phyloP scores from a whole-genome alignment of 2,113 vertebrate genomes.

The Hylia prasina region DNA sequence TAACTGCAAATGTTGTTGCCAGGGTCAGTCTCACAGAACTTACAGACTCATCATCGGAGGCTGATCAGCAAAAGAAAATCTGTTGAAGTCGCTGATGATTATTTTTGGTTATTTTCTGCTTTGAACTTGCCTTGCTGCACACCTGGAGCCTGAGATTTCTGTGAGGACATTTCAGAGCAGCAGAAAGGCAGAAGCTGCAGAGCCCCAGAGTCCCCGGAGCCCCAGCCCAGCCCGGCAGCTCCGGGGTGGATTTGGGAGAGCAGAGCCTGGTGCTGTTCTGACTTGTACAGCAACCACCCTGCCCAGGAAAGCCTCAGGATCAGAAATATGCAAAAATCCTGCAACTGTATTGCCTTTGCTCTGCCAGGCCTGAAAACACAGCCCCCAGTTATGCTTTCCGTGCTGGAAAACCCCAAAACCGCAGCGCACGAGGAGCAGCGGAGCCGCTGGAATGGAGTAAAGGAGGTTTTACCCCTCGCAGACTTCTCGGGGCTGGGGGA shows the following conservation, averaged over 20 bases:
- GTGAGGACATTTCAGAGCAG: neutral
- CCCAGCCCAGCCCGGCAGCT: neutral
- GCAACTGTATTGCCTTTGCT: neutral
- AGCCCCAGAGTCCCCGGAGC: neutral
- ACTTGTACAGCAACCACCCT: neutral
- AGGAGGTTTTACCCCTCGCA: neutral
- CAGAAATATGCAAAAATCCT: neutral
- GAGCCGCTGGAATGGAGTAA: neutral
- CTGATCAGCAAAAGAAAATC: neutral
- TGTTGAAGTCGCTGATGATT: neutral
- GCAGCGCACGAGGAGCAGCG: neutral
- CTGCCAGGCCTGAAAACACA: slow-evolving; percentile 9
- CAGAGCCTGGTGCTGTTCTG: neutral
- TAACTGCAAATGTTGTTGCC: neutral
- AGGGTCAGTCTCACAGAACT: neutral
- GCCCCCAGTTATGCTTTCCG: neutral
- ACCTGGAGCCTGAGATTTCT: neutral
- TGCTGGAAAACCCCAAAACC: slow-evolving; percentile 51
- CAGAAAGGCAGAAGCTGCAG: neutral
- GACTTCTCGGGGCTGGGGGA: neutral
- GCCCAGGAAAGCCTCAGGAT: neutral
- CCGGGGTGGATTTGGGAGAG: neutral
- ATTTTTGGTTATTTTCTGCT: neutral
- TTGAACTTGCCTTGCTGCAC: neutral
- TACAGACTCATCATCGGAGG: neutral